A percentile compares a stretch with the other conserved stretches of the same genome.
Evolutionary conservation across 2,113 vertebrate species (phyloP).

Genomic region (Formicarius rufipectus): DNA sequence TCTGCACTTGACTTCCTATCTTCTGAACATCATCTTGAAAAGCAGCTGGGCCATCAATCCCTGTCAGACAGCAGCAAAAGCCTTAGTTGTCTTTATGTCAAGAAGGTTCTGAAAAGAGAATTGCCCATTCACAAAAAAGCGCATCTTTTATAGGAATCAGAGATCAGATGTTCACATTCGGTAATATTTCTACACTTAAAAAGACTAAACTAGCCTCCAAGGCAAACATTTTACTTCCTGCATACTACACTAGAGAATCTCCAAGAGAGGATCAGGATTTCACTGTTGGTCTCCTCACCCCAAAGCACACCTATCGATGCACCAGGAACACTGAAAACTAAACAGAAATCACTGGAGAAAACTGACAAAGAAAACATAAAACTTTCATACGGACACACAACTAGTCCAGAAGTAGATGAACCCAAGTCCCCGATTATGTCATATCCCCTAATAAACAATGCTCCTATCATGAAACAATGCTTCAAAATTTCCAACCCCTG

Average conservation of each 20-base stretch:
- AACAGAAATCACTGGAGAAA: background rate
- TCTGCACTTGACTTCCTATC: slow-evolving; percentile 84
- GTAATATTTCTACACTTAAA: background rate
- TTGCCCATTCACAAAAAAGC: background rate
- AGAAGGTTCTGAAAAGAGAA: background rate
- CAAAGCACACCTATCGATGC: background rate
- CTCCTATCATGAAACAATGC: background rate
- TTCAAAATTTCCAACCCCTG: background rate
- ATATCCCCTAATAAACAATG: background rate
- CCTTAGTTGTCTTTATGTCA: background rate
- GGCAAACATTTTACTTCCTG: background rate
- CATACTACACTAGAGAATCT: background rate
- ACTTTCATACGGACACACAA: background rate
- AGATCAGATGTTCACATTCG: background rate
- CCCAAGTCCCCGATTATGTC: background rate
- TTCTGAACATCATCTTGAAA: slow-evolving; percentile 86
- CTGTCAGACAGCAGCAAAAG: slow-evolving; percentile 74
- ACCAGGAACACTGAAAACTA: background rate
- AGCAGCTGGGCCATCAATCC: slow-evolving; percentile 85
- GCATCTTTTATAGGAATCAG: background rate
- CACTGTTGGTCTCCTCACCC: background rate
- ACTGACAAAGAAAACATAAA: background rate
- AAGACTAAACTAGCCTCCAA: background rate
- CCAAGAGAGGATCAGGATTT: background rate
- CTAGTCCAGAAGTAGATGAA: background rate